These are phyloP conservation scores for Meles meles DNA, from an alignment of 2,113 vertebrate species.

Conservation along the genomic window DNA sequence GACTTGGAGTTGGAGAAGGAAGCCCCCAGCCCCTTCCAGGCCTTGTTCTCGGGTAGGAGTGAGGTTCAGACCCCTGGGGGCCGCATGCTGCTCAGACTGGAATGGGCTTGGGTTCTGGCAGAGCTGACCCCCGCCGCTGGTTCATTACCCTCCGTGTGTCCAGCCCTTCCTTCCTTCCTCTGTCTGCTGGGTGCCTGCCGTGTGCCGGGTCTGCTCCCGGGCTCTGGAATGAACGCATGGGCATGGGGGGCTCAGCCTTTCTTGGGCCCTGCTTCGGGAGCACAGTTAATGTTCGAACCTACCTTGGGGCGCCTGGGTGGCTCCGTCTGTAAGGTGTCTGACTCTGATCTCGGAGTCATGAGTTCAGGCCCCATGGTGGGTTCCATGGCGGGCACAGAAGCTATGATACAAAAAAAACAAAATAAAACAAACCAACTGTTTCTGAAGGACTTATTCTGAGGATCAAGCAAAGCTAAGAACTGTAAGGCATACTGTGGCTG, in stretches of 20 bases:
- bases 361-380: not conserved
- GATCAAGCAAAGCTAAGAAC: fast-evolving
- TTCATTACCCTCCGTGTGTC: fast-evolving
- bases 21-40: slow-evolving; percentile 83
- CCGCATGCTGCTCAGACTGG: not conserved
- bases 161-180: fast-evolving
- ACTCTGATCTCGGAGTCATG: not conserved
- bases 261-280: fast-evolving
- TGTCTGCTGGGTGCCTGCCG: fast-evolving
- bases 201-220: fast-evolving
- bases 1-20: slow-evolving; percentile 86
- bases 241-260: fast-evolving
- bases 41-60: slow-evolving; percentile 87
- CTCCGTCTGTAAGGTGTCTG: not conserved
- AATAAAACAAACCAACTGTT: not conserved
- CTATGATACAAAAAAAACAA: not conserved
- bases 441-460: not conserved
- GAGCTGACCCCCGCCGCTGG: fast-evolving
- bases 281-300: fast-evolving
- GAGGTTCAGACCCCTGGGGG: fast-evolving
- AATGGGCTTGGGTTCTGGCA: not conserved
- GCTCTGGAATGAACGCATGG: fast-evolving
- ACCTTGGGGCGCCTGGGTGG: not conserved
- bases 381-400: not conserved
- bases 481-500: fast-evolving